Conservation (phyloP, 2,113 vertebrate genomes). For the Poeciliopsis turrubarensis region DNA sequence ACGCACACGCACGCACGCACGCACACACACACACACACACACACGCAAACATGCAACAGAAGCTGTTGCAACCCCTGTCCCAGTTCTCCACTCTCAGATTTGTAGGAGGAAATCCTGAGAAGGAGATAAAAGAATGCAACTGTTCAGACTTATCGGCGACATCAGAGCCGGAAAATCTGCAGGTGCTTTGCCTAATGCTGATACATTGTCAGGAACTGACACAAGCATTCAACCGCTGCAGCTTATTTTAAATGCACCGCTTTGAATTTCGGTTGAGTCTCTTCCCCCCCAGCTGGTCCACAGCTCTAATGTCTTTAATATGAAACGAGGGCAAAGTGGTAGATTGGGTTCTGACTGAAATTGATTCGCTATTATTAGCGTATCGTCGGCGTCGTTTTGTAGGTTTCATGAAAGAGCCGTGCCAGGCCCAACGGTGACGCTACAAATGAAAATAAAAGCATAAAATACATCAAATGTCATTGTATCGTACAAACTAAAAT, state of each 20-base stretch:
- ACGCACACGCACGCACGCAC: neutral
- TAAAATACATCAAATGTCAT: neutral
- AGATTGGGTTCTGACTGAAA: neutral
- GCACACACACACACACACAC: too few species aligned
- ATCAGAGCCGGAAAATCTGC: slow-evolving; percentile 42
- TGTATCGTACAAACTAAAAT: neutral
- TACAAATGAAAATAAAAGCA: neutral
- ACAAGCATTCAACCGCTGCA: slow-evolving; percentile 18
- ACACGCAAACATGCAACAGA: slow-evolving; percentile 4
- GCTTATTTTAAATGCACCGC: slow-evolving; percentile 44
- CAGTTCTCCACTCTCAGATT: slow-evolving; percentile 58
- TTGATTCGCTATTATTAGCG: slow-evolving; percentile 1
- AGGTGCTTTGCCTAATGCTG: slow-evolving; percentile 48
- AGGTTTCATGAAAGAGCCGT: neutral
- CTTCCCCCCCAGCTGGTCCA: slow-evolving; percentile 9
- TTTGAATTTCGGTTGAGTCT: slow-evolving; percentile 15
- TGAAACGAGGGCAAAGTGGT: neutral
- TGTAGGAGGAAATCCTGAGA: slow-evolving; percentile 63
- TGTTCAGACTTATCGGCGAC: slow-evolving; percentile 19
- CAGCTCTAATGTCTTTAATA: neutral
- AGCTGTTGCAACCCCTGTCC: slow-evolving; percentile 35
- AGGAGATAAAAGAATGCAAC: slow-evolving; percentile 49
- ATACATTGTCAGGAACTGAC: slow-evolving; percentile 29
- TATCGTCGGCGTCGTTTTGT: neutral
- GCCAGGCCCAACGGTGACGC: too few species aligned